These are phyloP conservation scores for Cacatua alba DNA, from an alignment of 2,113 vertebrate genomes.

Conservation along the genomic window DNA sequence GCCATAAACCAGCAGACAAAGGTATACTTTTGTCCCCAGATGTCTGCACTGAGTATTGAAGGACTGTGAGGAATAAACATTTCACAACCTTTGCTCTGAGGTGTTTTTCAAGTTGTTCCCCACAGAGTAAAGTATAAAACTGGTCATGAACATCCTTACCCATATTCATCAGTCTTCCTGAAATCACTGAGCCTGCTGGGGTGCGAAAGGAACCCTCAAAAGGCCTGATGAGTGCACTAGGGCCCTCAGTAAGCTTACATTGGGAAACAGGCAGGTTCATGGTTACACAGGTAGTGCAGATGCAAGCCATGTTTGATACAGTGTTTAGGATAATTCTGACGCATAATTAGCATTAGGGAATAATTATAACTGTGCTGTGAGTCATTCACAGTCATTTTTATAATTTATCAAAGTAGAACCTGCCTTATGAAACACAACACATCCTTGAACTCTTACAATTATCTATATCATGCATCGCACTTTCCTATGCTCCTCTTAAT, in stretches of 20 bases:
- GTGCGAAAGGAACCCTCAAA: neutral
- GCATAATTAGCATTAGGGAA: neutral
- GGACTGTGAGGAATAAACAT: neutral
- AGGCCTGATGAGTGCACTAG: neutral
- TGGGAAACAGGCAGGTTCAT: neutral
- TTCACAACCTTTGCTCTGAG: neutral
- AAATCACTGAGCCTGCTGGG: neutral
- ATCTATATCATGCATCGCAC: neutral
- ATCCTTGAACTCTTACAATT: neutral
- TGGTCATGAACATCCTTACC: neutral
- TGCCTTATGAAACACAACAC: neutral
- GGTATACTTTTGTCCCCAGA: neutral
- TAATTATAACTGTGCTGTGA: constrained; percentile 18
- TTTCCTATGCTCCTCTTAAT: neutral
- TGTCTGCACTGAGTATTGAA: neutral
- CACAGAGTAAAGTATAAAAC: neutral
- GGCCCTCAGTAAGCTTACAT: neutral
- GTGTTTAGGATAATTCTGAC: neutral
- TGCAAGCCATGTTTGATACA: neutral
- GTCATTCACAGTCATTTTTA: neutral
- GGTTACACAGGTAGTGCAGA: neutral
- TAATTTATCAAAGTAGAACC: neutral
- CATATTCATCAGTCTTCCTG: neutral
- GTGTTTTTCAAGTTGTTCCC: neutral
- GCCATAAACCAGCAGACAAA: neutral